Evolutionary conservation across 2,888 invertebrate genomes (phyloP), one percentile per base, ranked within the genome.

Genomic region (Chrysomela aeneicollis): DNA sequence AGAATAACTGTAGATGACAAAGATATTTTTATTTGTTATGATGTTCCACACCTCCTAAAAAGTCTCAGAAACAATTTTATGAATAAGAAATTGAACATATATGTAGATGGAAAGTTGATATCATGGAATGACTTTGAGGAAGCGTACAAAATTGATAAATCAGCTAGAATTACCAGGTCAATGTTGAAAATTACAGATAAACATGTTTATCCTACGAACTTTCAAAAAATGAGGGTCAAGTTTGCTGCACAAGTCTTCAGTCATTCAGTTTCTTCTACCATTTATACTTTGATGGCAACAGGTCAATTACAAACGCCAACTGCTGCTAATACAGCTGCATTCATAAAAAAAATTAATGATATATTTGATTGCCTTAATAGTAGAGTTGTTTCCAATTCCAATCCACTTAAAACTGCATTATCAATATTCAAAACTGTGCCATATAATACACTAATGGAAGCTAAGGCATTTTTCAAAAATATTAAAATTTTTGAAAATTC

Each of bases 21-120:
- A 53, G 6, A 22, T 53, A 53, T 10, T 53, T 26, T 18, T 53
- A n/a, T n/a, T 3, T 53, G 30, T 32, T 59, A 50, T 26, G 32
- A 59, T 35, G 22, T 18, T 6, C 49, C 59, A 8, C 51, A 59
- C 6, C 50, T 59, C n/a, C 49, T 59, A 4, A 59, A 59, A 59
- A 22, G 59, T 19, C 9, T 50, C 1, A 19, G 49, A 12, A 59
- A 53, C 9, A 53, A 35, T 32, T 53, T 53, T 17, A 30, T 26
- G 1, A 19, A 6, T 18, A 10, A 26, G 15, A 30, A 59, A 22
- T 50, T 51, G 15, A 15, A 21, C 3, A 52, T 52, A 1, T 10
- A 8, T 52, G 8, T 53, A n/a, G 3, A 35, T 35, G 53, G 53
- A 18, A 35, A 18, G 8, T 35, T 53, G 12, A 18, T 51, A 5